Conservation (phyloP, 1,140 invertebrate genomes). For the Hyles euphorbiae region DNA sequence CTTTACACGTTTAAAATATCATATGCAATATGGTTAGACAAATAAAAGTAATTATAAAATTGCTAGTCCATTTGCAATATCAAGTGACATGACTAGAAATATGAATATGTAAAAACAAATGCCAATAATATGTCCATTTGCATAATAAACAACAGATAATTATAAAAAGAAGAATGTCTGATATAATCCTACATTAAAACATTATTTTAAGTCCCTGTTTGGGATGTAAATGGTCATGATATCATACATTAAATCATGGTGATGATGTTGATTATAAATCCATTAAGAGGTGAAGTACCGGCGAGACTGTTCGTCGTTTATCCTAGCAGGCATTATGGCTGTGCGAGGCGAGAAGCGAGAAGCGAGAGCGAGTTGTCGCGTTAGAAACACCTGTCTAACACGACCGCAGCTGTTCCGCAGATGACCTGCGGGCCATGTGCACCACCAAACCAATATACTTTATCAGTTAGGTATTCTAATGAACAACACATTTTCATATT, state of each 20-base stretch:
- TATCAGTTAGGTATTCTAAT: slow-evolving; percentile 25
- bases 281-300: slow-evolving; percentile 1
- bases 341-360: background rate
- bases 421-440: slow-evolving; percentile 35
- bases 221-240: background rate
- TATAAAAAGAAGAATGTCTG: too few relatives aligned
- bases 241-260: background rate
- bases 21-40: too few relatives aligned
- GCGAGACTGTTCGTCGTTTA: slow-evolving; percentile 1
- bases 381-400: slow-evolving; percentile 65
- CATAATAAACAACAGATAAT: too few relatives aligned
- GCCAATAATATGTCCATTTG: too few relatives aligned
- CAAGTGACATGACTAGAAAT: too few relatives aligned
- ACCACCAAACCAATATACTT: slow-evolving; percentile 20
- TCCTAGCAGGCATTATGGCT: too few relatives aligned
- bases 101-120: too few relatives aligned
- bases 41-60: too few relatives aligned
- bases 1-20: too few relatives aligned
- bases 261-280: slow-evolving; percentile 7
- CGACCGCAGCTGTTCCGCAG: slow-evolving; percentile 39
- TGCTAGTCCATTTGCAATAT: too few relatives aligned
- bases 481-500: slow-evolving; percentile 20
- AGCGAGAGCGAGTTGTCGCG: slow-evolving; percentile 20
- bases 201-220: too few relatives aligned
- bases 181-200: too few relatives aligned